Percentiles rank a stretch among this genome's conserved stretches.
phyloP scores from a whole-genome alignment of 2,888 invertebrate species.

The Caenorhabditis japonica region DNA sequence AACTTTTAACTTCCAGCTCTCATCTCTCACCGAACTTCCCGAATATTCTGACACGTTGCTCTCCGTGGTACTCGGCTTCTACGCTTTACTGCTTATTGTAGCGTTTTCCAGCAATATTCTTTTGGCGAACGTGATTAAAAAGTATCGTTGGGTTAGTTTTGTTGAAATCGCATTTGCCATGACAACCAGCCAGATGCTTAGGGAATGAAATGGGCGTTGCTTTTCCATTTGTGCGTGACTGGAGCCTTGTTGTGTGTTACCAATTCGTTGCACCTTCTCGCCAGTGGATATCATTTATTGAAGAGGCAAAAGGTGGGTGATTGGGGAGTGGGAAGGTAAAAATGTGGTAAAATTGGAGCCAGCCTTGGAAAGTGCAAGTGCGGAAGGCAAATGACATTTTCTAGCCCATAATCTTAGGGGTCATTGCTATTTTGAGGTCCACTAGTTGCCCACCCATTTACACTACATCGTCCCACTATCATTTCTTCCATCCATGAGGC shows the following conservation, averaged over 20 bases:
- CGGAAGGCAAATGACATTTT: too few relatives aligned
- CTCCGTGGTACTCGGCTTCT: conserved; percentile 30
- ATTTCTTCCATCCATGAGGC: too few relatives aligned
- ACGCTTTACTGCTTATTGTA: conserved; percentile 19
- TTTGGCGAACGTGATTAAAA: conserved; percentile 40
- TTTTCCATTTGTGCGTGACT: conserved; percentile 47
- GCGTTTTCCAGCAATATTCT: conserved; percentile 40
- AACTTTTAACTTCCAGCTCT: not conserved
- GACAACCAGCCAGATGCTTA: not conserved
- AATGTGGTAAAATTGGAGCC: too few relatives aligned
- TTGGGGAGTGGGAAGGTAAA: not conserved
- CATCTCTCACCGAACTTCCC: not conserved
- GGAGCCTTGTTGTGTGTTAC: conserved; percentile 42
- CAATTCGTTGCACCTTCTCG: conserved; percentile 48
- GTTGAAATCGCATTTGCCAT: too few relatives aligned
- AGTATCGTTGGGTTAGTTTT: conserved; percentile 39
- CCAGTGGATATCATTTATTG: conserved; percentile 48
- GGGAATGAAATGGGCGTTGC: conserved; percentile 53
- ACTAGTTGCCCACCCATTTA: too few relatives aligned
- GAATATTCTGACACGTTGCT: conserved; percentile 29
- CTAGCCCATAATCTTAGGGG: too few relatives aligned
- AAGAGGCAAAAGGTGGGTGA: conserved; percentile 33
- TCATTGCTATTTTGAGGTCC: too few relatives aligned
- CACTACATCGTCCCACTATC: too few relatives aligned
- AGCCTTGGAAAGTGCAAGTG: too few relatives aligned